A percentile compares a stretch with the other conserved stretches of the same genome.
phyloP scores from a whole-genome alignment of 1,140 invertebrate genomes.

The Diorhabda sublineata region DNA sequence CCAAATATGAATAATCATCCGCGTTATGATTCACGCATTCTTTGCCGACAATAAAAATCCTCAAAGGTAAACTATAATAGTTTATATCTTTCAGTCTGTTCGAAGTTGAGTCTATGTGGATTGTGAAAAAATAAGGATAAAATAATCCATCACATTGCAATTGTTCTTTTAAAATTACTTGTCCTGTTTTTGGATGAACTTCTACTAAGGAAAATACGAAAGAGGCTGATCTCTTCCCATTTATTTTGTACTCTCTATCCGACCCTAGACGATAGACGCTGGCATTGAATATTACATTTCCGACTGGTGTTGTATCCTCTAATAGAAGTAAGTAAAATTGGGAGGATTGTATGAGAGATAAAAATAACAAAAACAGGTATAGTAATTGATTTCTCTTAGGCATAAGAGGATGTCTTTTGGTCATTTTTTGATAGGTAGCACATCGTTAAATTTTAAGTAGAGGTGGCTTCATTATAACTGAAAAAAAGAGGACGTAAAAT shows the following conservation, averaged over 20 bases:
- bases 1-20: slow-evolving; percentile 48
- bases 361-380: slow-evolving; percentile 30
- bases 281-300: slow-evolving; percentile 72
- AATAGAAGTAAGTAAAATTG: slow-evolving; percentile 65
- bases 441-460: slow-evolving; percentile 18
- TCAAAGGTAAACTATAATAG: slow-evolving; percentile 76
- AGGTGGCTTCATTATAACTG: slow-evolving; percentile 17
- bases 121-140: slow-evolving; percentile 78
- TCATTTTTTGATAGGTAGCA: slow-evolving; percentile 31
- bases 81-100: slow-evolving; percentile 73
- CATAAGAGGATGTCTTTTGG: slow-evolving; percentile 31
- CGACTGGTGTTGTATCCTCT: slow-evolving; percentile 61
- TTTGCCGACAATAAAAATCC: slow-evolving; percentile 71
- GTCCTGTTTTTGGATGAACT: slow-evolving; percentile 69
- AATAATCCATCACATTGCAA: slow-evolving; percentile 76
- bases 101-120: slow-evolving; percentile 80
- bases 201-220: slow-evolving; percentile 74
- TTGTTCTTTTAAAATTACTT: slow-evolving; percentile 65
- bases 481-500: slow-evolving; percentile 3
- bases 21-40: slow-evolving; percentile 61
- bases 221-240: slow-evolving; percentile 70
- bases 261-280: slow-evolving; percentile 72
- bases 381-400: slow-evolving; percentile 23
- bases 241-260: slow-evolving; percentile 69
- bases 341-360: slow-evolving; percentile 18